Conservation (phyloP, 2,113 vertebrate genomes). For the Martes martes region DNA sequence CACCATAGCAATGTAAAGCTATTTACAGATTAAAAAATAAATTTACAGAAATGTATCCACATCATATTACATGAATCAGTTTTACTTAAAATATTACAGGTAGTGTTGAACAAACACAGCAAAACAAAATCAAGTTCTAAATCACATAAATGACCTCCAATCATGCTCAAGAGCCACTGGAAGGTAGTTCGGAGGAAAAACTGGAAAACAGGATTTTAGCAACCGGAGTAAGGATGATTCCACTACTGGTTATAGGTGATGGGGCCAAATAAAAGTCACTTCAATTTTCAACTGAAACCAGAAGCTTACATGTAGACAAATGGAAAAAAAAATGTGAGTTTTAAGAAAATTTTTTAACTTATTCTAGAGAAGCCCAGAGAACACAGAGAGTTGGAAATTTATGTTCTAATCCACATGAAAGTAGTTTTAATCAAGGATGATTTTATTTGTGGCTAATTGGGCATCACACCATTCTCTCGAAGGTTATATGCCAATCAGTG, state of each 20-base stretch:
- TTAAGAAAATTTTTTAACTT: background rate
- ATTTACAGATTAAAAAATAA: conserved; percentile 69
- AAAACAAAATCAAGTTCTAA: conserved; percentile 9
- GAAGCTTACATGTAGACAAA: background rate
- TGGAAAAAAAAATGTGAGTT: background rate
- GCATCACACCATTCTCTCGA: background rate
- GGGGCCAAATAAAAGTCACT: background rate
- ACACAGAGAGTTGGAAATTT: background rate
- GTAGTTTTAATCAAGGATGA: background rate
- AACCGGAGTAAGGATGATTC: background rate
- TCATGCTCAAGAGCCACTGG: background rate
- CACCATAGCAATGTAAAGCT: conserved; percentile 54
- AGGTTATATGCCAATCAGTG: background rate
- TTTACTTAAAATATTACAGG: conserved; percentile 42
- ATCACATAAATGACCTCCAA: background rate
- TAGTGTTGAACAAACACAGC: background rate
- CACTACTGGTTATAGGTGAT: background rate
- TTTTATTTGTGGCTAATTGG: background rate
- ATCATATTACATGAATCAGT: conserved; percentile 27
- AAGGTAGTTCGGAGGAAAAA: background rate
- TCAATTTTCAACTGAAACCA: background rate
- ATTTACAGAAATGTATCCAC: conserved; percentile 59
- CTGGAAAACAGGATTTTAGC: background rate
- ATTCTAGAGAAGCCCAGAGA: background rate
- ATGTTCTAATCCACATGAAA: background rate